Evolutionary conservation across 2,113 vertebrate genomes (phyloP).

Genomic region (Oenanthe melanoleuca): DNA sequence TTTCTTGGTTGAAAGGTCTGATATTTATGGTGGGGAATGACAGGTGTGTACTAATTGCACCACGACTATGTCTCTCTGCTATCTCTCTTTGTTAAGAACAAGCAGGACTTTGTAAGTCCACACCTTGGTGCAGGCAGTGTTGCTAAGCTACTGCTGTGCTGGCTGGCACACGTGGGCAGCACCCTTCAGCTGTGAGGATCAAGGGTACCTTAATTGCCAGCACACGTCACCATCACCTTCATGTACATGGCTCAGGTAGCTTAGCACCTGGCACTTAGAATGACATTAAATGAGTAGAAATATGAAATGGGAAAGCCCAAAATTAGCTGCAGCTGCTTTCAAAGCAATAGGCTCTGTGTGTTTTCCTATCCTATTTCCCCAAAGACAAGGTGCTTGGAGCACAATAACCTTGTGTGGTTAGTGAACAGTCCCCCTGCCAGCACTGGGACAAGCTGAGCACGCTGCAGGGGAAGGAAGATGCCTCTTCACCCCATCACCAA

Average conservation of each 20-base stretch:
- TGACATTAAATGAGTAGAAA: not conserved
- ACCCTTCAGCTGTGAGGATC: not conserved
- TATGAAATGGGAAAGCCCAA: rapidly evolving
- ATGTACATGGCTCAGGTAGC: rapidly evolving
- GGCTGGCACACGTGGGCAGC: not conserved
- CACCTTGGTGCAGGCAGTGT: not conserved
- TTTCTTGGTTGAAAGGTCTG: not conserved
- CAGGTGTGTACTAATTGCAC: not conserved
- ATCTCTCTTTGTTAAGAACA: not conserved
- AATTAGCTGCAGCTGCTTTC: not conserved
- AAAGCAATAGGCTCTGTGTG: not conserved
- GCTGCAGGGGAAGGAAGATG: not conserved
- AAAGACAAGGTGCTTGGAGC: not conserved
- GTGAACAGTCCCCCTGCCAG: not conserved
- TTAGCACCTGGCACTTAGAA: not conserved
- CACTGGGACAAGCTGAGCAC: not conserved
- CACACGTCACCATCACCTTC: rapidly evolving
- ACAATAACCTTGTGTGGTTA: not conserved
- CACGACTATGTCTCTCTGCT: not conserved
- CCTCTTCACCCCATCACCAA: rapidly evolving
- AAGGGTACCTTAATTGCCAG: rapidly evolving
- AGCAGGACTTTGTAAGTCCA: not conserved
- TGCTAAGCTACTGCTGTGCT: slow-evolving; percentile 8
- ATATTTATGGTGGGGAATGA: not conserved
- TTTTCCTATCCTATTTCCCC: not conserved